These are phyloP conservation scores for Magallana gigas DNA, from an alignment of 1,140 invertebrate genomes.

Conservation along the genomic window DNA sequence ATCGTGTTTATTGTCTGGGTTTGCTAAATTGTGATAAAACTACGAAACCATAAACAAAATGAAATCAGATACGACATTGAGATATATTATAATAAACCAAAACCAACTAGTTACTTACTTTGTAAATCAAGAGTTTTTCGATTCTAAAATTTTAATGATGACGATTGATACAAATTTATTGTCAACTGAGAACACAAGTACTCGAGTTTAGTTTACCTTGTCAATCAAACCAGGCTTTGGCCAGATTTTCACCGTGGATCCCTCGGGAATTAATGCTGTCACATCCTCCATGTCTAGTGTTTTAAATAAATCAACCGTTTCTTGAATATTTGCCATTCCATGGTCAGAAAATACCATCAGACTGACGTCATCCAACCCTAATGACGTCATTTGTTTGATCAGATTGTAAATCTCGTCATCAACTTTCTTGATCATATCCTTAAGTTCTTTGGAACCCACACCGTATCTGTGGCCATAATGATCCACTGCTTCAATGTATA, in stretches of 20 bases:
- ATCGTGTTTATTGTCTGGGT: too few relatives aligned
- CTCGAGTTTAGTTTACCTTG: slow-evolving; percentile 56
- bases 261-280: slow-evolving; percentile 69
- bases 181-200: too few relatives aligned
- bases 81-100: too few relatives aligned
- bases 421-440: slow-evolving; percentile 62
- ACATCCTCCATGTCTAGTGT: slow-evolving; percentile 69
- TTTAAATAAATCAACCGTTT: slow-evolving; percentile 67
- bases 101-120: too few relatives aligned
- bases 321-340: slow-evolving; percentile 77
- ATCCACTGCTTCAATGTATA: slow-evolving; percentile 72
- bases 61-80: too few relatives aligned
- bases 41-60: too few relatives aligned
- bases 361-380: slow-evolving; percentile 73
- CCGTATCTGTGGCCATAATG: slow-evolving; percentile 70
- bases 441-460: slow-evolving; percentile 59
- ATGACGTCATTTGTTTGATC: slow-evolving; percentile 59
- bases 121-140: too few relatives aligned
- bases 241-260: slow-evolving; percentile 74
- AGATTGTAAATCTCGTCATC: slow-evolving; percentile 70
- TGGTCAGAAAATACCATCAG: slow-evolving; percentile 80
- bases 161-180: too few relatives aligned
- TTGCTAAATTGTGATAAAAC: too few relatives aligned
- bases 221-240: slow-evolving; percentile 61
- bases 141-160: too few relatives aligned